These are phyloP conservation scores for Brenthis daphne DNA, from an alignment of 2,888 invertebrate species.

Conservation along the genomic window DNA sequence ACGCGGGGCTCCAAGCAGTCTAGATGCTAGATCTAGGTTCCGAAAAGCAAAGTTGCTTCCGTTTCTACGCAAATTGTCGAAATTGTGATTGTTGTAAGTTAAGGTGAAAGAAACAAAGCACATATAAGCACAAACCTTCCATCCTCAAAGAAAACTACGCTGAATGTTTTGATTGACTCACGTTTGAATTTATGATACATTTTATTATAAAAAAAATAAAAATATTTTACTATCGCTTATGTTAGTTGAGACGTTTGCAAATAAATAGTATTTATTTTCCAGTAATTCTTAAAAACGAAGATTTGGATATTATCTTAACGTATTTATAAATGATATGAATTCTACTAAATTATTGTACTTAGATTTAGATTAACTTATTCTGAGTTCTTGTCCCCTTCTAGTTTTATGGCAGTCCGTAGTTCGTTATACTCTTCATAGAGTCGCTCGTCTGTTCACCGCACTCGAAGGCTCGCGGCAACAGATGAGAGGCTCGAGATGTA, in stretches of 20 bases:
- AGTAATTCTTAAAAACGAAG: constrained; percentile 65
- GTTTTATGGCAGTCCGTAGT: constrained; percentile 57
- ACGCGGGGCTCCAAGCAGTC: constrained; percentile 19
- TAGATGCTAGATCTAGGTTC: constrained; percentile 15
- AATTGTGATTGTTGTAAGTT: constrained; percentile 77
- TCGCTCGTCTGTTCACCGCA: constrained; percentile 35
- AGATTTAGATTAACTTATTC: constrained; percentile 55
- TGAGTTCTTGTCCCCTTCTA: constrained; percentile 57
- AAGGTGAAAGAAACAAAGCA: constrained; percentile 74
- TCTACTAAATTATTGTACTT: constrained; percentile 63
- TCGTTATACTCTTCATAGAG: constrained; percentile 46
- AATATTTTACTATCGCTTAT: constrained; percentile 80
- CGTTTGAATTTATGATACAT: constrained; percentile 82
- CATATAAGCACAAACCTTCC: constrained; percentile 81
- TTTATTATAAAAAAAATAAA: constrained; percentile 75
- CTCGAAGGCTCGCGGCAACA: constrained; percentile 31
- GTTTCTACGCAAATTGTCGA: constrained; percentile 50
- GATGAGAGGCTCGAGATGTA: constrained; percentile 33
- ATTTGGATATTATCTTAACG: constrained; percentile 59
- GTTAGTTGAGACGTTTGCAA: constrained; percentile 79
- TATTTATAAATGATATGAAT: constrained; percentile 70
- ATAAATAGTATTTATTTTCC: constrained; percentile 79
- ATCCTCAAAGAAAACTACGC: constrained; percentile 76
- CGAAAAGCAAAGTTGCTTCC: constrained; percentile 38
- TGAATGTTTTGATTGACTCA: constrained; percentile 79